Conservation (phyloP, 2,797 vertebrate species). For the Bufotes viridis region DNA sequence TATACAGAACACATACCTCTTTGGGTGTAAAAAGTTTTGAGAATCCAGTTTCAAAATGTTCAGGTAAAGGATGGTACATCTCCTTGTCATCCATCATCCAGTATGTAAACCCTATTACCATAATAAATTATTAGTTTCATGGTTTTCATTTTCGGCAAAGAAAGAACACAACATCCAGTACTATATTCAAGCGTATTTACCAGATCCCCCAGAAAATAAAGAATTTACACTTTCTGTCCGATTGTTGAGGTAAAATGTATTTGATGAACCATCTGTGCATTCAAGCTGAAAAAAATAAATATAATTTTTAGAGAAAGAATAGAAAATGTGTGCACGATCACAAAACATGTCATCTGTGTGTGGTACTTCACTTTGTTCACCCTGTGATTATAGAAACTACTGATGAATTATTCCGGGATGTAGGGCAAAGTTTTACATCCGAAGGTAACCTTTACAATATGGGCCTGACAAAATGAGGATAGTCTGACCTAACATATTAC, state of each 20-base stretch:
- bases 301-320: neutral
- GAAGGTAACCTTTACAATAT: neutral
- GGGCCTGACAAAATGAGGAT: no score
- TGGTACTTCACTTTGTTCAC: neutral
- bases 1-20: conserved; percentile 72
- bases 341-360: neutral
- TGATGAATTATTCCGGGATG: neutral
- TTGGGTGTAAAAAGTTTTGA: conserved; percentile 73
- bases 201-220: conserved; percentile 85
- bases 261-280: conserved; percentile 67
- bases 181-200: conserved; percentile 69
- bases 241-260: conserved; percentile 78
- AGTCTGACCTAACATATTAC: no score
- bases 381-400: neutral
- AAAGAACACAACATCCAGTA: neutral
- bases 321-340: neutral
- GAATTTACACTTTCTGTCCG: conserved; percentile 80
- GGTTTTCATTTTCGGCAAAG: neutral
- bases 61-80: conserved; percentile 83
- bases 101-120: conserved; percentile 83
- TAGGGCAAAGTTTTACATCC: neutral
- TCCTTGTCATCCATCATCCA: conserved; percentile 90
- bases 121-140: neutral
- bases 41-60: conserved; percentile 77
- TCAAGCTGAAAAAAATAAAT: conserved; percentile 73